Conservation (phyloP, 2,113 vertebrate species). For the Eira barbara region DNA sequence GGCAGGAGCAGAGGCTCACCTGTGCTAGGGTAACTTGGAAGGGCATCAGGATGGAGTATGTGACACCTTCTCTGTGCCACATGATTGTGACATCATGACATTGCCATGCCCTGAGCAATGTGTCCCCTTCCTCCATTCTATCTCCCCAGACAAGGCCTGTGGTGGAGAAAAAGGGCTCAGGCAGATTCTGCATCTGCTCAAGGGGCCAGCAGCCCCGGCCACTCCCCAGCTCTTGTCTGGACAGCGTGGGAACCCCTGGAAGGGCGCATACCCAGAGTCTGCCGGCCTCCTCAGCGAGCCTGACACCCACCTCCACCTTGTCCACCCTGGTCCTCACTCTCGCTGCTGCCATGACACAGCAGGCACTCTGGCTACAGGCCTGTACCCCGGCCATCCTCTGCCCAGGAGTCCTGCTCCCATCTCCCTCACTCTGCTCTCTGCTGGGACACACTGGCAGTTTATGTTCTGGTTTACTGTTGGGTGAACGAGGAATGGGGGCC, state of each 20-base stretch:
- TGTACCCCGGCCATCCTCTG: background rate
- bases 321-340: too few relatives aligned
- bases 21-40: background rate
- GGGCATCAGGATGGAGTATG: background rate
- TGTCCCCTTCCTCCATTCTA: background rate
- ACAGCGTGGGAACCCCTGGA: accelerated
- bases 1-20: background rate
- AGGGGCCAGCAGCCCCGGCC: background rate
- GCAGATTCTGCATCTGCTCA: background rate
- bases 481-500: background rate
- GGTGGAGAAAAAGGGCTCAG: background rate
- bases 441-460: background rate
- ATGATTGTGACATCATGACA: background rate
- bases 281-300: too few relatives aligned
- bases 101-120: background rate
- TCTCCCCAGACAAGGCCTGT: background rate
- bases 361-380: background rate
- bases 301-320: background rate
- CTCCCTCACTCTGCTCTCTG: background rate
- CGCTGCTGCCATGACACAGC: background rate
- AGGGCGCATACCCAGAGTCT: accelerated
- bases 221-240: too few relatives aligned
- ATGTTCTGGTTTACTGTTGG: background rate
- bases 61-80: background rate
- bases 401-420: accelerated